Base-by-base conservation (phyloP, 2,888 invertebrate species). In the Lasius platythorax region DNA sequence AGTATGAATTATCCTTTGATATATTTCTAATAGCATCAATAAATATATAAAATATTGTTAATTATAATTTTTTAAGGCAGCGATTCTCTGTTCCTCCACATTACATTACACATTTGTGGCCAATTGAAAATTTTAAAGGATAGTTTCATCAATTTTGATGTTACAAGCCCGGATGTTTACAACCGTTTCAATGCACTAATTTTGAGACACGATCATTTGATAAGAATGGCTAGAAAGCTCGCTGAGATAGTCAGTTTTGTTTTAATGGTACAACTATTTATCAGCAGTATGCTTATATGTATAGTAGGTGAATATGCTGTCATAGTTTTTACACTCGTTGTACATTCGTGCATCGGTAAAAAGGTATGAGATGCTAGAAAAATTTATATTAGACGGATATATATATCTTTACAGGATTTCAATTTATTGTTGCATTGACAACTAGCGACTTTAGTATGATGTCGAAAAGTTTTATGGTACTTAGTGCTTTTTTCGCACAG, bases 91-190 rank as follows among this genome's bases (percentile, higher is more conserved):
- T 85, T 85, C 9, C 63, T 85, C 9, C 53, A 68, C 18, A 70
- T 75, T 28, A 28, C 30, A 3, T 56, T 83, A 15, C 85, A 83
- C 8, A 23, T 76, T 18, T 83, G 83, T 18, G 85, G 85, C 0
- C 85, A 85, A 76, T 11, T 76, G 0, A 46, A 85, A 58, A 83
- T 85, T 46, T n/a, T 85, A 9, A 83, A 83, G 12, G 8, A 11
- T 0, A 28, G 50, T 30, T 83, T 85, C n/a, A 63, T 46, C 4
- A 33, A 75, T 23, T 74, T 63, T 56, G 74, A 64, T 5, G 33
- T 61, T 28, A 37, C 23, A 23, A n/a, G 58, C 6, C 79, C 72
- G 18, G 23, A 79, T 12, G 73, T 79, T 0, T 18, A 61, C 12
- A 61, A 79, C 23, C 61, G 72, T 23, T 79, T 79, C 12, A 79